Evolutionary conservation across 1,140 invertebrate species (phyloP).

Genomic region (Bombus affinis): DNA sequence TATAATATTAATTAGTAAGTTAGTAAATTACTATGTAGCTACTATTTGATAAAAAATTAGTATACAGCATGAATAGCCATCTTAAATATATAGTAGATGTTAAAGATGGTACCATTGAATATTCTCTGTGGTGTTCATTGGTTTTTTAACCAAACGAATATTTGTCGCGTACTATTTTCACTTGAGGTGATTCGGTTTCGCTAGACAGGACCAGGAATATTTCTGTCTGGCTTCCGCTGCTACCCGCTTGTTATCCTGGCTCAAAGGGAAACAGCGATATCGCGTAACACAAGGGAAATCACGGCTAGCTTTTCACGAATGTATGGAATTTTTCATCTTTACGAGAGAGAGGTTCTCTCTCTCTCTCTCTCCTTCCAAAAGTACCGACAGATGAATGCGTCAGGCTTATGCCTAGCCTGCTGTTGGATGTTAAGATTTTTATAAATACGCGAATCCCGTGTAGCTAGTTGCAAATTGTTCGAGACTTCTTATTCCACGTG

Average conservation of each 20-base stretch:
- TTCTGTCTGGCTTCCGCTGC: conserved; percentile 1
- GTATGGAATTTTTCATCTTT: conserved; percentile 69
- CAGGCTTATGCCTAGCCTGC: no score
- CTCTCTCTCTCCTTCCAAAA: no score
- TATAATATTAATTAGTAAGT: no score
- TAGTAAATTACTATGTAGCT: no score
- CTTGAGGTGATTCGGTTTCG: neutral
- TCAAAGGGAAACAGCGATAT: conserved; percentile 40
- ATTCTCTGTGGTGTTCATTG: fast-evolving
- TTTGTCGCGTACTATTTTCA: neutral
- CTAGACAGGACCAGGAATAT: neutral
- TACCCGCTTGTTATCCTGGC: conserved; percentile 12
- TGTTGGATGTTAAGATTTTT: neutral
- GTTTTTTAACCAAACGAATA: neutral
- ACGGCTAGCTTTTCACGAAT: conserved; percentile 62
- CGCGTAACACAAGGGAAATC: conserved; percentile 64
- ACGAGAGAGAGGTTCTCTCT: neutral
- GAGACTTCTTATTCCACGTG: neutral
- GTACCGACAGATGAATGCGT: neutral
- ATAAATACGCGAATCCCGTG: conserved; percentile 14
- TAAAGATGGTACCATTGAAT: no score
- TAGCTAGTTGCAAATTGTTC: neutral
- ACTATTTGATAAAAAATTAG: no score
- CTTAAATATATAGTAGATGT: no score
- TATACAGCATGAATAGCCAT: no score